These are phyloP conservation scores for Poecilobothrus nobilitatus DNA, from an alignment of 2,888 invertebrate genomes.

Conservation along the genomic window DNA sequence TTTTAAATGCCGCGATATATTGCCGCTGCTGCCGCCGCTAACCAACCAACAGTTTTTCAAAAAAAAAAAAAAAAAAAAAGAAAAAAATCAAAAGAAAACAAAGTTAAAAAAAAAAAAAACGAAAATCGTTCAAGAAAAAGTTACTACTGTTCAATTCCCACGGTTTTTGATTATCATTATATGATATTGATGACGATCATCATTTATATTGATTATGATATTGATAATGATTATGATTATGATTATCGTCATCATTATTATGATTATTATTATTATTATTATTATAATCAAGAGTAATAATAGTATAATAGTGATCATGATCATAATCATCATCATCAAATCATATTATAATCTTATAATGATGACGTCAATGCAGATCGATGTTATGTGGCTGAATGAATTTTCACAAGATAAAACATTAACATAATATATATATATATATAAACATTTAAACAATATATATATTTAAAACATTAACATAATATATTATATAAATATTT, in stretches of 20 bases:
- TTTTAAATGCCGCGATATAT: slow-evolving; percentile 3
- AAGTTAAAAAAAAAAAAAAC: too few relatives aligned
- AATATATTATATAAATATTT: too few relatives aligned
- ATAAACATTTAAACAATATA: too few relatives aligned
- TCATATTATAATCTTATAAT: neutral
- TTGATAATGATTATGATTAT: neutral
- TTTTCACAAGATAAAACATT: too few relatives aligned
- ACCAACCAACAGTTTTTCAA: neutral
- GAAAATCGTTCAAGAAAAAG: slow-evolving; percentile 1
- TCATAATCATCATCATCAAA: too few relatives aligned
- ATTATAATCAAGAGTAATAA: neutral
- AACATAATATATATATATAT: too few relatives aligned
- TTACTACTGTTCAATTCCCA: slow-evolving; percentile 11
- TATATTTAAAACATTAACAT: too few relatives aligned
- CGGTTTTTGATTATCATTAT: neutral
- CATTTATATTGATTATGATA: neutral
- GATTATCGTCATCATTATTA: neutral
- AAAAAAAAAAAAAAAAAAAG: too few relatives aligned
- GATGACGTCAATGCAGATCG: neutral
- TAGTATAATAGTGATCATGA: neutral
- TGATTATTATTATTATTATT: neutral
- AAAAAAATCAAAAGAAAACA: too few relatives aligned
- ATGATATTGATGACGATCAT: too few relatives aligned
- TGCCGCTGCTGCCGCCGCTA: slow-evolving; percentile 1
- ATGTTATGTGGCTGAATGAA: neutral